A percentile compares a stretch with the other conserved stretches of the same genome.
phyloP scores from a whole-genome alignment of 1,140 invertebrate genomes.

The Cydia splendana region DNA sequence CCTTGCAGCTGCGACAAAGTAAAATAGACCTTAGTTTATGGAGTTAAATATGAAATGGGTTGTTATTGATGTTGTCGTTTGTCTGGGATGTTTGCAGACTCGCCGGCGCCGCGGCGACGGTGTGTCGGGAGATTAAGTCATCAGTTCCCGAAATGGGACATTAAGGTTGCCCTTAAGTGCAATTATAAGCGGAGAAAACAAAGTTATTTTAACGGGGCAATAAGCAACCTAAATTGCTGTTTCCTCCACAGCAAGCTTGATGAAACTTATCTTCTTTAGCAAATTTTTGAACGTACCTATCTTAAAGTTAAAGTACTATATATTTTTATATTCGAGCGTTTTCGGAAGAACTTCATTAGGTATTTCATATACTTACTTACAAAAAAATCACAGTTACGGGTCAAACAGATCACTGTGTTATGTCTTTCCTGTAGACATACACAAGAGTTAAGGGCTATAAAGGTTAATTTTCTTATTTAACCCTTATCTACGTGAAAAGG shows the following conservation, averaged over 20 bases:
- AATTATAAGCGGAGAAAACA: constrained; percentile 28
- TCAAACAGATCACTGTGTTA: no score
- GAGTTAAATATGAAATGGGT: not conserved
- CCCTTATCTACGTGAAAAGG: no score
- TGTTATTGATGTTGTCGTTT: constrained; percentile 14
- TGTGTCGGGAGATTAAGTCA: constrained; percentile 37
- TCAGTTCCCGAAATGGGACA: constrained; percentile 11
- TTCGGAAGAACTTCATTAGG: not conserved
- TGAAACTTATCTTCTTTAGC: not conserved
- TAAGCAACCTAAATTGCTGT: not conserved
- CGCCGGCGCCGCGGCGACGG: constrained; percentile 33
- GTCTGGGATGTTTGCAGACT: constrained; percentile 35
- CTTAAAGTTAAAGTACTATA: not conserved
- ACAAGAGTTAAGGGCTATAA: no score
- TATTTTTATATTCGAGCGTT: no score
- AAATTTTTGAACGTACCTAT: no score
- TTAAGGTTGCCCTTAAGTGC: constrained; percentile 14
- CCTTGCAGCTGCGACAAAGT: not conserved
- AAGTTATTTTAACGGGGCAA: constrained; percentile 1
- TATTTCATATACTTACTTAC: no score
- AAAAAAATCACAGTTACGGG: no score
- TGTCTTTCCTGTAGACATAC: no score
- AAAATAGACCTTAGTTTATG: not conserved
- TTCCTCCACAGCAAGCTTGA: not conserved
- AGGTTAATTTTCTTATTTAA: no score